These are phyloP conservation scores for Coptodon rendalli DNA, from an alignment of 2,113 vertebrate genomes.

Conservation along the genomic window DNA sequence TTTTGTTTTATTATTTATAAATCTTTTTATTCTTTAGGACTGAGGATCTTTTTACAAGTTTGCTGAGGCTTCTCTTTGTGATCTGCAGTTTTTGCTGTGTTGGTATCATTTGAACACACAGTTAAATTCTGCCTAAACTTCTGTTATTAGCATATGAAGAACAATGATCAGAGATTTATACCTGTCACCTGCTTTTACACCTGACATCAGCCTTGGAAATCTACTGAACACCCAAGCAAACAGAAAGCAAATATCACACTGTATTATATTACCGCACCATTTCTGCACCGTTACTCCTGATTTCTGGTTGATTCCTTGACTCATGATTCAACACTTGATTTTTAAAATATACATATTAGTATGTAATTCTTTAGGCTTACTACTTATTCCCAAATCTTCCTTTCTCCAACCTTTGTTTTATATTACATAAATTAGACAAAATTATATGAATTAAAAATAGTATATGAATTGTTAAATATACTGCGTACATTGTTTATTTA, in stretches of 20 bases:
- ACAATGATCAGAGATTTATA: background rate
- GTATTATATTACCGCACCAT: background rate
- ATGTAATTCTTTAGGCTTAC: background rate
- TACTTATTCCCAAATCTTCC: background rate
- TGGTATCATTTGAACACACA: constrained; percentile 3
- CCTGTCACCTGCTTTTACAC: background rate
- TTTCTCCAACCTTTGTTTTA: background rate
- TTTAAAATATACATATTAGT: background rate
- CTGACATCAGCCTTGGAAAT: background rate
- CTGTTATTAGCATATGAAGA: background rate
- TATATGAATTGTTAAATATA: background rate
- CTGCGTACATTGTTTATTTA: background rate
- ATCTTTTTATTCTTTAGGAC: background rate
- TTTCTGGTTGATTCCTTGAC: fast-evolving
- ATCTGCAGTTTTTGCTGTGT: background rate
- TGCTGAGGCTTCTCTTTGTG: constrained; percentile 1
- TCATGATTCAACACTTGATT: background rate
- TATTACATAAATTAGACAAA: background rate
- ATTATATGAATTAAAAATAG: background rate
- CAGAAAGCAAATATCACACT: background rate
- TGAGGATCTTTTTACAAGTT: constrained; percentile 5
- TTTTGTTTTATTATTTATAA: background rate
- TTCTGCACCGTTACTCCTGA: background rate
- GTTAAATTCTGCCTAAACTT: background rate
- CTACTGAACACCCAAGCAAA: background rate